These are phyloP conservation scores for Mythimna impura DNA, from an alignment of 2,888 invertebrate species.

Conservation along the genomic window DNA sequence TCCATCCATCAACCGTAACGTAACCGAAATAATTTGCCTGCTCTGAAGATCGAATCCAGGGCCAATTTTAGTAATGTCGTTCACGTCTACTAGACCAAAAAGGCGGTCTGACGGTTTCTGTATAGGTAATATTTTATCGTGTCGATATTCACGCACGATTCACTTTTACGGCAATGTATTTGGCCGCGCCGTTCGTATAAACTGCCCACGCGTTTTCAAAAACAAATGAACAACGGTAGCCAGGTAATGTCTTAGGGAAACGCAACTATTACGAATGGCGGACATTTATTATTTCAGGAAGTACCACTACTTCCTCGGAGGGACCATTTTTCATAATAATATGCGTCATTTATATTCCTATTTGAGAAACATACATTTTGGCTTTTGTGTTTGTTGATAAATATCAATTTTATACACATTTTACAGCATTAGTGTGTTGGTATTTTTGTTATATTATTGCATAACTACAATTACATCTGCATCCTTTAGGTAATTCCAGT, in stretches of 20 bases:
- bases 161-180: constrained; percentile 43
- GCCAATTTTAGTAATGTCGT: background rate
- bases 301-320: constrained; percentile 24
- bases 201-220: constrained; percentile 25
- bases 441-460: too few species aligned
- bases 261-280: constrained; percentile 40
- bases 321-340: constrained; percentile 37
- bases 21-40: background rate
- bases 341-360: constrained; percentile 33
- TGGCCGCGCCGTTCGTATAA: constrained; percentile 21
- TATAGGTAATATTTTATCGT: constrained; percentile 24
- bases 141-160: constrained; percentile 32
- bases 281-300: constrained; percentile 52
- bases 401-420: background rate
- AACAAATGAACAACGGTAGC: constrained; percentile 28
- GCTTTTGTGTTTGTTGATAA: background rate
- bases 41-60: background rate
- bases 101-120: background rate
- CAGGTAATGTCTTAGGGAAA: constrained; percentile 40
- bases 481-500: constrained; percentile 2
- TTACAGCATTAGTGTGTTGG: background rate
- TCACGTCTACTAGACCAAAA: background rate
- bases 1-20: background rate
- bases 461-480: background rate
- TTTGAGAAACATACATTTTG: constrained; percentile 8